A percentile compares a stretch with the other conserved stretches of the same genome.
Evolutionary conservation across 2,113 vertebrate genomes (phyloP).

Genomic region (Emydocephalus ijimae): DNA sequence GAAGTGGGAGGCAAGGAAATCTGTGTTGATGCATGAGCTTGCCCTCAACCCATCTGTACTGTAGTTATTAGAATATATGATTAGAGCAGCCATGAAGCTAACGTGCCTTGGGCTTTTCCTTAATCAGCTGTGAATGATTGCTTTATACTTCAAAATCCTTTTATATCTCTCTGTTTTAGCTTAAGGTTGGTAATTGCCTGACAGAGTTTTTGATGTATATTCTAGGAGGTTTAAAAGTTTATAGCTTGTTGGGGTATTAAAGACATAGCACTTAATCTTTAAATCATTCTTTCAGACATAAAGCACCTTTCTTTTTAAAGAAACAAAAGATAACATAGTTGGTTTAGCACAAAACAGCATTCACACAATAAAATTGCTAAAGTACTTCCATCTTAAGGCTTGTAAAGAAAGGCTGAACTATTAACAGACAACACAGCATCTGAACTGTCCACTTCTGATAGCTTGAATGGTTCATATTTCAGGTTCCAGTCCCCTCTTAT

Average conservation of each 20-base stretch:
- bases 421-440: neutral
- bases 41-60: neutral
- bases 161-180: neutral
- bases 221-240: neutral
- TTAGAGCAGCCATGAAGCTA: neutral
- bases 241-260: neutral
- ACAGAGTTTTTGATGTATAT: neutral
- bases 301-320: neutral
- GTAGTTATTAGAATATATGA: neutral
- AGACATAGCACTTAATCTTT: neutral
- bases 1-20: neutral
- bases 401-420: neutral
- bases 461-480: neutral
- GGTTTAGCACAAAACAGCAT: neutral
- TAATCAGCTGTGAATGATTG: neutral
- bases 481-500: neutral
- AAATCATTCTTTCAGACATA: neutral
- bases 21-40: neutral
- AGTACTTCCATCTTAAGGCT: neutral
- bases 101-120: neutral
- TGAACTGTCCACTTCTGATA: neutral
- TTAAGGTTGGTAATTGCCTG: neutral
- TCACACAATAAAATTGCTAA: neutral
- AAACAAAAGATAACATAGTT: neutral
- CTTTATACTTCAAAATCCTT: neutral